Conservation (phyloP, 2,888 invertebrate species). For the Schizotus pectinicornis region DNA sequence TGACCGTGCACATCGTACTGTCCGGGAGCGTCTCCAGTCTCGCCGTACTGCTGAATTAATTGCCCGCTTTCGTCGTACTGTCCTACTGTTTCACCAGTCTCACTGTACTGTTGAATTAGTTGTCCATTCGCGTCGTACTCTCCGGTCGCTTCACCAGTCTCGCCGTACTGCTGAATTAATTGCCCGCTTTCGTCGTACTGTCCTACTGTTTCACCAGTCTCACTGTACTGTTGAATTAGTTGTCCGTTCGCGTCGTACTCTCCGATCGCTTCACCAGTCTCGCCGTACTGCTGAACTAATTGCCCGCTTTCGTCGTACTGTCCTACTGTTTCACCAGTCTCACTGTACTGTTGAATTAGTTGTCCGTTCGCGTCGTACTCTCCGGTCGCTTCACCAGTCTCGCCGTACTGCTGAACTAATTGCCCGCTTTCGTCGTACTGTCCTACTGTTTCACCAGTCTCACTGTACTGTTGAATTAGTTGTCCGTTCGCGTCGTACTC, state of each 20-base stretch:
- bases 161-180: not conserved
- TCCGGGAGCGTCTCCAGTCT: conserved; percentile 28
- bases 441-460: not conserved
- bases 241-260: too few relatives aligned
- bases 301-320: conserved; percentile 41
- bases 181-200: conserved; percentile 30
- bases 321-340: too few relatives aligned
- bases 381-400: too few relatives aligned
- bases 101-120: conserved; percentile 25
- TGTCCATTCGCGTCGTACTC: conserved; percentile 26
- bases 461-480: conserved; percentile 10
- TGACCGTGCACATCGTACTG: conserved; percentile 18
- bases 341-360: conserved; percentile 29
- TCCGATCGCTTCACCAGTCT: too few relatives aligned
- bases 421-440: conserved; percentile 30
- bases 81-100: conserved; percentile 25
- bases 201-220: too few relatives aligned
- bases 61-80: conserved; percentile 29
- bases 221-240: conserved; percentile 23
- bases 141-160: not conserved
- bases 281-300: conserved; percentile 40
- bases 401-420: conserved; percentile 9
- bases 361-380: conserved; percentile 43
- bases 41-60: conserved; percentile 23
- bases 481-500: conserved; percentile 25